Evolutionary conservation across 2,797 vertebrate genomes (phyloP), one percentile per base, ranked within the genome.

Genomic region (Macropodus opercularis): DNA sequence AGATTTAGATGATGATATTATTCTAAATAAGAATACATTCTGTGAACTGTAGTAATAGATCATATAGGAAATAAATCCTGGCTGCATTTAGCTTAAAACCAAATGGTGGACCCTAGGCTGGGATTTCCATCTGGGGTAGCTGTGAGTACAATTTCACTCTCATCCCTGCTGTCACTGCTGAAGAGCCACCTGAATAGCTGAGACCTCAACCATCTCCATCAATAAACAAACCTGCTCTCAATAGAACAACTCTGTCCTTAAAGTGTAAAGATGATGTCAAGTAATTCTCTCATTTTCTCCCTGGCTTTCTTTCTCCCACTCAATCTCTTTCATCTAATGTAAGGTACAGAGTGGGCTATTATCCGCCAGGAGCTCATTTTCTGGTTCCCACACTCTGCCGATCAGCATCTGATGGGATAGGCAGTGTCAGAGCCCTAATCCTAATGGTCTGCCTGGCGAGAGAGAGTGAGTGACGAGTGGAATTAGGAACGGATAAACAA

Each of bases 331-430:
- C 8, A 41, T 75, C 64, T 73, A 68, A 85, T 80, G 50, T 71
- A 72, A 79, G 75, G 68, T 79, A 75, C 60, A 74, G 68, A 65
- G 60, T 23, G 29, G 72, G 63, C 79, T 80, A 80, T 85, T 84
- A 85, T 88, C 80, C 77, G 79, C 70, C 84, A 83, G 77, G 57
- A 82, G 77, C 87, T 86, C 65, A 85, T 89, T 89, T 85, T 86
- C 82, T 81, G 72, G 77, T 89, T 90, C 89, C 84, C 85, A 88
- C 87, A 82, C 83, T 84, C 72, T 36, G 71, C 78, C 65, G 73
- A 84, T 88, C 81, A 72, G 52, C 84, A 84, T 87, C 75, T 80
- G 80, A 83, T 79, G 83, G 82, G 79, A 79, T 79, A 64, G 80
- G 40, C 75, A 63, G 72, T 77, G 83, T 85, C 81, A 80, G 40